A percentile compares a stretch with the other conserved stretches of the same genome.
phyloP scores from a whole-genome alignment of 2,797 vertebrate species.

The Oryzias dopingdopingensis region DNA sequence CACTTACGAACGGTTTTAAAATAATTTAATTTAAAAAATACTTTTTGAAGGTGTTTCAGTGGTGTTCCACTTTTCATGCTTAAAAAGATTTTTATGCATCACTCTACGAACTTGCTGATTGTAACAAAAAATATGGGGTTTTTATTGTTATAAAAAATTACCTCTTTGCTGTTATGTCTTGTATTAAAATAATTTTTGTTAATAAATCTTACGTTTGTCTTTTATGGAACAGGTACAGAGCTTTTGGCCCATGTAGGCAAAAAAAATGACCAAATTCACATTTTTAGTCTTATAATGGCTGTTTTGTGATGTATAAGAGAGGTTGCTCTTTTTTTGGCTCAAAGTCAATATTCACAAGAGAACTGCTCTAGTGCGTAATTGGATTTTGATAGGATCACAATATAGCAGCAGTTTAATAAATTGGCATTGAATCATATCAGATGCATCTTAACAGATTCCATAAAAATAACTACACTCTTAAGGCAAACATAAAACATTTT shows the following conservation, averaged over 20 bases:
- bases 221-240: not conserved
- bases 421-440: too few species aligned
- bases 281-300: not conserved
- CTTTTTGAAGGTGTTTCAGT: conserved; percentile 19
- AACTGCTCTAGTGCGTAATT: too few species aligned
- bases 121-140: conserved; percentile 19
- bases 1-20: not conserved
- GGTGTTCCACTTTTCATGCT: conserved; percentile 6
- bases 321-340: not conserved
- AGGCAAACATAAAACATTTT: too few species aligned
- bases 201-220: not conserved
- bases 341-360: too few species aligned
- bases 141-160: conserved; percentile 25
- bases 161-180: conserved; percentile 17
- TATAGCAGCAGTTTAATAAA: too few species aligned
- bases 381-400: too few species aligned
- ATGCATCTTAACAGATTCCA: too few species aligned
- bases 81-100: conserved; percentile 14
- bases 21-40: conserved; percentile 3
- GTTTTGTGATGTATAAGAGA: not conserved
- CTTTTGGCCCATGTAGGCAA: not conserved
- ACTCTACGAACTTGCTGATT: conserved; percentile 26
- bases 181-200: conserved; percentile 19
- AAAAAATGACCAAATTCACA: too few species aligned
- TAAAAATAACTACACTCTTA: too few species aligned